These are phyloP conservation scores for Scopus umbretta DNA, from an alignment of 2,113 vertebrate genomes.

Conservation along the genomic window DNA sequence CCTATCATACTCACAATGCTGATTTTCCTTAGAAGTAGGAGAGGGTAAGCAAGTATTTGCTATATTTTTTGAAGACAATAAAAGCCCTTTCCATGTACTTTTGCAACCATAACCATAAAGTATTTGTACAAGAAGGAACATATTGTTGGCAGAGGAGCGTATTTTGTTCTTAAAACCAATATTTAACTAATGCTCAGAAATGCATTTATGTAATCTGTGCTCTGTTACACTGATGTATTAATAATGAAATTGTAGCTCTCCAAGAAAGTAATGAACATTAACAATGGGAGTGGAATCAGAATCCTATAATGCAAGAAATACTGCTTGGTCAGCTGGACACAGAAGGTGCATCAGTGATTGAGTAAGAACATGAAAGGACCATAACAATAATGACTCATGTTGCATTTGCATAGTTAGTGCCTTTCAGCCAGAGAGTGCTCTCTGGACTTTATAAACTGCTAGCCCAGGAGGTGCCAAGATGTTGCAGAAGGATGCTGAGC, in stretches of 20 bases:
- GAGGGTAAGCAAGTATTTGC: neutral
- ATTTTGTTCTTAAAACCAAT: conserved; percentile 28
- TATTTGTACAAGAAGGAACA: neutral
- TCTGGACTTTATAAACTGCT: neutral
- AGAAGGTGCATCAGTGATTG: conserved; percentile 37
- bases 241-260: conserved; percentile 66
- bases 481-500: neutral
- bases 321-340: conserved; percentile 57
- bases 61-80: neutral
- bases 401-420: neutral
- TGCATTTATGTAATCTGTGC: conserved; percentile 36
- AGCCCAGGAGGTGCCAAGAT: neutral
- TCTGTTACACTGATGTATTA: conserved; percentile 54
- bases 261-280: conserved; percentile 61
- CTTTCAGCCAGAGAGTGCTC: neutral
- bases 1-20: neutral
- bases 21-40: neutral
- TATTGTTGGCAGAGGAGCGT: neutral
- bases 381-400: neutral
- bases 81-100: neutral
- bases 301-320: conserved; percentile 64
- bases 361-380: conserved; percentile 19
- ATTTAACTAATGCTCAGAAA: conserved; percentile 57
- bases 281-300: conserved; percentile 40
- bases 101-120: neutral